Evolutionary conservation across 2,113 vertebrate genomes (phyloP).

Genomic region (Anas platyrhynchos): DNA sequence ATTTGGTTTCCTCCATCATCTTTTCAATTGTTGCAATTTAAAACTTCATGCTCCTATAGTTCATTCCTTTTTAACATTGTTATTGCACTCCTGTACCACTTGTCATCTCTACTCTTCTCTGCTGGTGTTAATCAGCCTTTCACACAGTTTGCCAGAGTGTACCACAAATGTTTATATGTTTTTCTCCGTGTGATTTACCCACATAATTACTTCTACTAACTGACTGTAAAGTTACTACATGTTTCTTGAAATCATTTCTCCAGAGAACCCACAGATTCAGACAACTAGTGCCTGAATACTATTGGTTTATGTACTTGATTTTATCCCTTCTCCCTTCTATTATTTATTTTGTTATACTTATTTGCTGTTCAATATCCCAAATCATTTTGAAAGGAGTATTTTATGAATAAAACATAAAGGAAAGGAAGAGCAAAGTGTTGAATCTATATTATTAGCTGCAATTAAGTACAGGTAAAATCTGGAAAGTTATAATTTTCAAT

Average conservation of each 20-base stretch:
- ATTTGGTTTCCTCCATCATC: not conserved
- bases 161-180: not conserved
- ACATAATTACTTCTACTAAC: not conserved
- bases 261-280: not conserved
- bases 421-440: not conserved
- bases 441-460: not conserved
- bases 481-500: not conserved
- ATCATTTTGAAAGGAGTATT: not conserved
- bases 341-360: not conserved
- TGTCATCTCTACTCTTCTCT: not conserved
- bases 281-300: not conserved
- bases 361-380: not conserved
- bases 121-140: not conserved
- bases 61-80: not conserved
- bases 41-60: not conserved
- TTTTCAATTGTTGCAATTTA: not conserved
- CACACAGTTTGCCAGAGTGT: not conserved
- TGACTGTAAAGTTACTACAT: not conserved
- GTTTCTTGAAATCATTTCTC: not conserved
- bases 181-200: not conserved
- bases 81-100: not conserved
- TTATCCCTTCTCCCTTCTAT: accelerated
- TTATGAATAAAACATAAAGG: not conserved
- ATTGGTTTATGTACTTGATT: not conserved
- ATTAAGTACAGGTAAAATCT: not conserved